phyloP scores from a whole-genome alignment of 2,888 invertebrate species.

The Epinotia brunnichana region DNA sequence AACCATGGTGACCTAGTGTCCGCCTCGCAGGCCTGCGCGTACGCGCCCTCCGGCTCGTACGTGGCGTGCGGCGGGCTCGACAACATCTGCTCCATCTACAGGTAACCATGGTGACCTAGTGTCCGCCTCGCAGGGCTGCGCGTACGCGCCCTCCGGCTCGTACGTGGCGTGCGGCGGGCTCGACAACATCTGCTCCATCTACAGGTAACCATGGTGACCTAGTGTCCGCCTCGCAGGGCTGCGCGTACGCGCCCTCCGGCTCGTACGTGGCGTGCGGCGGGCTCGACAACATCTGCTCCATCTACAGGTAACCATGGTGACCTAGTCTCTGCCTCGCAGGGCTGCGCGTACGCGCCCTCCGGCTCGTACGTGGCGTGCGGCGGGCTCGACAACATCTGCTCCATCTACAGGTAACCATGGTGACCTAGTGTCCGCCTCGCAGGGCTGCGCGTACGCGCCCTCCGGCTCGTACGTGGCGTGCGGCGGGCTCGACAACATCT shows the following conservation, averaged over 20 bases:
- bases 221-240: slow-evolving; percentile 90
- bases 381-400: slow-evolving; percentile 99
- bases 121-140: too few relatives aligned
- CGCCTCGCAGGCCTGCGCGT: slow-evolving; percentile 85
- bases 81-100: too few relatives aligned
- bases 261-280: slow-evolving; percentile 61
- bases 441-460: slow-evolving; percentile 99
- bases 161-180: slow-evolving; percentile 99
- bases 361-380: slow-evolving; percentile 99
- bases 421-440: slow-evolving; percentile 95
- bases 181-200: slow-evolving; percentile 99
- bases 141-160: slow-evolving; percentile 99
- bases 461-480: slow-evolving; percentile 99
- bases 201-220: slow-evolving; percentile 73
- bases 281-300: too few relatives aligned
- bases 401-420: slow-evolving; percentile 89
- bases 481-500: slow-evolving; percentile 99
- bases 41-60: slow-evolving; percentile 96
- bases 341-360: slow-evolving; percentile 99
- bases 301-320: too few relatives aligned
- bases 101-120: too few relatives aligned
- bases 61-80: too few relatives aligned
- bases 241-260: slow-evolving; percentile 97
- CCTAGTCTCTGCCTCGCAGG: too few relatives aligned
- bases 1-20: slow-evolving; percentile 86